Base-by-base conservation (phyloP, 1,140 invertebrate genomes). In the Zaprionus ghesquierei region DNA sequence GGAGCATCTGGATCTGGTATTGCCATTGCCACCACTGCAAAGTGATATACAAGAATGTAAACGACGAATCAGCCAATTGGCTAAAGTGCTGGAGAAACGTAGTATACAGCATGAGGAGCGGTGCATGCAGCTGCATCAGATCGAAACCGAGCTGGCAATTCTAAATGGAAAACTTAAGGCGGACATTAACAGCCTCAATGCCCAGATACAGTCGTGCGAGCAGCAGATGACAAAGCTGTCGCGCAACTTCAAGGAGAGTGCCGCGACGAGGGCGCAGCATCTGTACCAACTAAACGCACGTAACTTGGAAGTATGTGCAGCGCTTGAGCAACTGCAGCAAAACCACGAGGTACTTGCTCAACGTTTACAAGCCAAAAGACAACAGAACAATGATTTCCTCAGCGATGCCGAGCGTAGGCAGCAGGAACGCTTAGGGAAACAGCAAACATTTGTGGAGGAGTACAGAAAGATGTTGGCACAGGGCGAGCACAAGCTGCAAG, bases 21-120 rank as follows among this genome's bases (percentile, higher is more conserved):
- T 91, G 55, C 66, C 84, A 1, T 55, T 91, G 18, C 68, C 75
- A 23, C 71, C 80, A 8, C 41, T 61, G 6, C 18, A 22, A 3
- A 10, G 27, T 0, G 66, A 85, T 2, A 62, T 90, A 2, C 29
- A 35, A 15, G 35, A 59, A 3, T 31, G 75, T 15, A 54, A 51
- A 1, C 44, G 33, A 22, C 23, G 58, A 6, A 63, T 87, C 5
- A 41, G 13, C 27, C 29, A 71, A 0, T 23, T 87, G 9, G 38
- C 44, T 2, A 13, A 44, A 13, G 25, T 73, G 0, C 41, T 90
- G 2, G 44, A 56, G 6, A 18, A 76, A 18, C 66, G 70, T 13
- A 51, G 44, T 1, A 44, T 35, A 2, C 41, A 68, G 5, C 46
- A 51, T 1, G 27, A 71, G n/a, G 35, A 77, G 13, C 61, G 72